Conservation (phyloP, 2,888 invertebrate species). For the Thera britannica region DNA sequence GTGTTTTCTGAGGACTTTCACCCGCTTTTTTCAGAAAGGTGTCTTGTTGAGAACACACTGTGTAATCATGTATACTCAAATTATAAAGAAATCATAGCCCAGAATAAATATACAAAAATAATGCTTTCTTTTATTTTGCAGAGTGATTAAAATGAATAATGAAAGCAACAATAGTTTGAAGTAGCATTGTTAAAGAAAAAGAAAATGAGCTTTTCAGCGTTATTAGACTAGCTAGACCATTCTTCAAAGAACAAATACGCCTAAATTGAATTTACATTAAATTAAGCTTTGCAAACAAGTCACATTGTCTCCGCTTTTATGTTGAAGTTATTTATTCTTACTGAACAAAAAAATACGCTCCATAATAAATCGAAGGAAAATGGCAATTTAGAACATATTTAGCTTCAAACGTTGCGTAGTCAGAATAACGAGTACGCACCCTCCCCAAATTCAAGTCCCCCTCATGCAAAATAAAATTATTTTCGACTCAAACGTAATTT, state of each 20-base stretch:
- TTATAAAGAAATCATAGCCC: not conserved
- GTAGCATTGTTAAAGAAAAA: not conserved
- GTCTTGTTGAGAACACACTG: conserved; percentile 29
- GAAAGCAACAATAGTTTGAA: not conserved
- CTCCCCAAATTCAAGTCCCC: conserved; percentile 56
- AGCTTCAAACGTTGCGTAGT: conserved; percentile 64
- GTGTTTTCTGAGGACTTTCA: conserved; percentile 50
- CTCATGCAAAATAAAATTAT: conserved; percentile 69
- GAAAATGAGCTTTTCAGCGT: conserved; percentile 9
- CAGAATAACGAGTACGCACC: conserved; percentile 69
- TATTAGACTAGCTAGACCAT: conserved; percentile 16
- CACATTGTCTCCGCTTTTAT: conserved; percentile 40
- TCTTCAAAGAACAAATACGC: conserved; percentile 28
- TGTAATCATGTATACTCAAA: conserved; percentile 19
- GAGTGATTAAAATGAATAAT: too few species aligned
- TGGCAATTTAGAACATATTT: conserved; percentile 73
- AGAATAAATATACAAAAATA: too few species aligned
- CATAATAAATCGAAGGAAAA: conserved; percentile 56
- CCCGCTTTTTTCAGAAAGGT: conserved; percentile 41
- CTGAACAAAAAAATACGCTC: conserved; percentile 37
- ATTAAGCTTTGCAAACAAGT: conserved; percentile 38
- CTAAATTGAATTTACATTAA: conserved; percentile 37
- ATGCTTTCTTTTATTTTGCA: too few species aligned
- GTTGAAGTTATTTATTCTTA: conserved; percentile 45
- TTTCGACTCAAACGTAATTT: conserved; percentile 66